phyloP scores from a whole-genome alignment of 2,797 vertebrate genomes.

The Channallabes apus region DNA sequence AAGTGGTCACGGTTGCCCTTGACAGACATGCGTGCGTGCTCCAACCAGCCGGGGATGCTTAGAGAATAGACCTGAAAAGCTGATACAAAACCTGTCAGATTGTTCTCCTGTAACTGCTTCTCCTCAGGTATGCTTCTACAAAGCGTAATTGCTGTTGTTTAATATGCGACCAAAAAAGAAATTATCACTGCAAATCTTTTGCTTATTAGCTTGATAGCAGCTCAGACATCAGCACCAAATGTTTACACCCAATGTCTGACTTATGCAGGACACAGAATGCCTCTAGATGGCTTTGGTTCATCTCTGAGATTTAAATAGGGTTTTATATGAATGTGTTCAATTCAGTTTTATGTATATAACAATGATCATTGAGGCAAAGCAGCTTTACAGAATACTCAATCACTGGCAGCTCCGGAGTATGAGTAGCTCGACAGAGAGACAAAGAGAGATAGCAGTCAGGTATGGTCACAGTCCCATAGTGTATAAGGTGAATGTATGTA shows the following conservation, averaged over 20 bases:
- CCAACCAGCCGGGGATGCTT: neutral
- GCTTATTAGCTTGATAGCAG: neutral
- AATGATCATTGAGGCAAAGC: no score
- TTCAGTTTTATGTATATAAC: no score
- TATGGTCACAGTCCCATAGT: no score
- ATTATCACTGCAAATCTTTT: no score
- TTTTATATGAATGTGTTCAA: neutral
- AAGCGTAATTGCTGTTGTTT: neutral
- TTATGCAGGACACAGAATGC: neutral
- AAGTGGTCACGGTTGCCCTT: constrained; percentile 38
- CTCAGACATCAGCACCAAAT: neutral
- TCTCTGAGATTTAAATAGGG: neutral
- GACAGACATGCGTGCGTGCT: constrained; percentile 3
- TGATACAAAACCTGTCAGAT: neutral
- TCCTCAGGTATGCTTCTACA: constrained; percentile 1
- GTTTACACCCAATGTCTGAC: neutral
- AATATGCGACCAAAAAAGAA: neutral
- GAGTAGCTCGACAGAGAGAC: no score
- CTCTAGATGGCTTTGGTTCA: neutral
- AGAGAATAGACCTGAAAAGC: neutral
- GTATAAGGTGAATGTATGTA: no score
- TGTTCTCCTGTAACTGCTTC: neutral
- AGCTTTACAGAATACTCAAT: no score
- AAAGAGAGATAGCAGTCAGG: no score
- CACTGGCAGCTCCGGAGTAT: no score